Evolutionary conservation across 2,113 vertebrate species (phyloP), one percentile per base, ranked within the genome.

Genomic region (Labrus mixtus): DNA sequence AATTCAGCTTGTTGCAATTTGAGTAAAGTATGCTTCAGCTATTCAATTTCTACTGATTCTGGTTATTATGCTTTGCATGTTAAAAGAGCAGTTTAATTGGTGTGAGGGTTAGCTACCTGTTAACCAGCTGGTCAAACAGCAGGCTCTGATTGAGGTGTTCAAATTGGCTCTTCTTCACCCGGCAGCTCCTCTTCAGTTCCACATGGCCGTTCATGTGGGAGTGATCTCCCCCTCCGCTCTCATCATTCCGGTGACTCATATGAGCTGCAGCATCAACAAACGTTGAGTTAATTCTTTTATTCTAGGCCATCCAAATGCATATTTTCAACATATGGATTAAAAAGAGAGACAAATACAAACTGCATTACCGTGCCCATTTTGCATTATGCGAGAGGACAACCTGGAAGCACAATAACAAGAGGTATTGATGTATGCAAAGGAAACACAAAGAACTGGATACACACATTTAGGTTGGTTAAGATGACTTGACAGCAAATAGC

Each of bases 111-210:
- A 57, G 20, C 70, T 90, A 98, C 97, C 98, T 99, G 95, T 99
- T 99, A 86, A 99, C 97, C 86, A 99, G 96, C 88, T 98, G 97
- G 93, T 99, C 98, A 91, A 99, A 99, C 84, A 99, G 95, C 89
- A 98, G 95, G 93, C 97, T 99, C 91, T 99, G 98, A 93, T 99
- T 99, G 91, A 99, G 96, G 76, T 96, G 98, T 93, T 98, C 96
- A 89, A 99, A 99, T 89, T 96, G 95, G 94, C 97, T 98, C 94
- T 98, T 99, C 92, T 94, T 97, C 85, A 96, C 96, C 74, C 96
- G 94, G 89, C 96, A 97, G 91, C 97, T 98, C 94, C 97, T 97
- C 94, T 97, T 97, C 90, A 97, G 95, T 94, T 97, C 97, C 91
- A 97, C 96, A 68, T 97, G 96, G 86, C 97, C 97, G 65, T 98